A percentile compares a stretch with the other conserved stretches of the same genome.
phyloP scores from a whole-genome alignment of 2,888 invertebrate genomes.

The Drepanosiphum platanoidis region DNA sequence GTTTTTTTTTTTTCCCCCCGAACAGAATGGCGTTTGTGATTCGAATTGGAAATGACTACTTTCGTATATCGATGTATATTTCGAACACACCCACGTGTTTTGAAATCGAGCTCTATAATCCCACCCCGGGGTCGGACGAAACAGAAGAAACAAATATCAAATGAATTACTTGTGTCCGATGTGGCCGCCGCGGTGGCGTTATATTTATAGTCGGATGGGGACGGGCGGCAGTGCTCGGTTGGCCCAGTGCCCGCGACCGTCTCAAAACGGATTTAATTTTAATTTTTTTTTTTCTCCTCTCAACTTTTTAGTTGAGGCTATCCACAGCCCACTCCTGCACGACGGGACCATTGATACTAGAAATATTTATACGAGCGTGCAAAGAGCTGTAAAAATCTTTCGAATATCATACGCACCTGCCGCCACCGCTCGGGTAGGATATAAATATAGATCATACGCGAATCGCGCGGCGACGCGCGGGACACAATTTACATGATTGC shows the following conservation, averaged over 20 bases:
- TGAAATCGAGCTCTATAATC: no score
- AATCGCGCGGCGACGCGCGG: neutral
- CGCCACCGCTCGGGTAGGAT: neutral
- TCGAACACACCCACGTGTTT: neutral
- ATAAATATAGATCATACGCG: conserved; percentile 45
- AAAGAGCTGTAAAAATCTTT: neutral
- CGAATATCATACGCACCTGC: conserved; percentile 3
- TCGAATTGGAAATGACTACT: no score
- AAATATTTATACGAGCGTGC: conserved; percentile 2
- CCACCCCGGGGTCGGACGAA: neutral
- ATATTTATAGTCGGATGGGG: conserved; percentile 47
- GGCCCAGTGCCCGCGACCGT: conserved; percentile 21
- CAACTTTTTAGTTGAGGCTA: neutral
- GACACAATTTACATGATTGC: conserved; percentile 18
- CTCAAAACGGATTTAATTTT: conserved; percentile 58
- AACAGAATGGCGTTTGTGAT: no score
- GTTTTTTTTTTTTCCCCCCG: no score
- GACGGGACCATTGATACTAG: conserved; percentile 28
- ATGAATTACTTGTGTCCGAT: neutral
- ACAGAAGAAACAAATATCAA: neutral
- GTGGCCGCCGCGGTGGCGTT: neutral
- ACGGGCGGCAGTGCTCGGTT: conserved; percentile 1
- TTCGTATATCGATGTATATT: neutral
- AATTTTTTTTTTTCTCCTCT: neutral
- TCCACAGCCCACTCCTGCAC: conserved; percentile 19